A percentile compares a stretch with the other conserved stretches of the same genome.
phyloP scores from a whole-genome alignment of 2,113 vertebrate species.

The Cavia aperea region DNA sequence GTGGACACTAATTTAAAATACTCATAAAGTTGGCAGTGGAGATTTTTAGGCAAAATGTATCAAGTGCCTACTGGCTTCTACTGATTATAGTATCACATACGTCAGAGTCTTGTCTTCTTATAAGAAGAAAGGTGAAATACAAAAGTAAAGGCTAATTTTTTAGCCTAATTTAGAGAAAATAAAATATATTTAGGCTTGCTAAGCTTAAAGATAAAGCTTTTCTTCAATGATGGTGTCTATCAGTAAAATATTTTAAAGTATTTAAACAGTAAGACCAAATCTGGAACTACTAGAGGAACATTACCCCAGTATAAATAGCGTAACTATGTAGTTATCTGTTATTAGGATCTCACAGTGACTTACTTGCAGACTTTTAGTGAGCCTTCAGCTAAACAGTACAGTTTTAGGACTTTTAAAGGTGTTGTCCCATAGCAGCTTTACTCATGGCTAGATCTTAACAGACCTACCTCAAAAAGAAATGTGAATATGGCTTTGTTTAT shows the following conservation, averaged over 20 bases:
- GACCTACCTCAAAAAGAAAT: slow-evolving; percentile 19
- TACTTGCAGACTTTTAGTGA: not conserved
- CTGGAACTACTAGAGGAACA: not conserved
- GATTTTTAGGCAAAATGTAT: not conserved
- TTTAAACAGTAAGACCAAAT: not conserved
- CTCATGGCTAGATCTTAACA: not conserved
- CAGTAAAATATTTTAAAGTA: slow-evolving; percentile 7
- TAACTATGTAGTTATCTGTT: not conserved
- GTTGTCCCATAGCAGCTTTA: not conserved
- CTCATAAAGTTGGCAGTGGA: not conserved
- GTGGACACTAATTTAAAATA: not conserved
- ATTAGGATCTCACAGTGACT: not conserved
- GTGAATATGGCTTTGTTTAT: not conserved
- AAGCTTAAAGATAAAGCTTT: not conserved
- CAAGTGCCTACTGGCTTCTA: not conserved
- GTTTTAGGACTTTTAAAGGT: not conserved
- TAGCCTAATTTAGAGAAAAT: not conserved
- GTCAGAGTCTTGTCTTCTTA: not conserved
- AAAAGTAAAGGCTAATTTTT: not conserved
- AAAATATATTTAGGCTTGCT: not conserved
- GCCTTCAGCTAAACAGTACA: not conserved
- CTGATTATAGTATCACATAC: not conserved
- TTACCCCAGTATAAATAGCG: not conserved
- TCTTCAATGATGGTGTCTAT: not conserved
- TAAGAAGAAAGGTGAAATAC: not conserved